A percentile compares a stretch with the other conserved stretches of the same genome.
phyloP scores from a whole-genome alignment of 2,113 vertebrate species.

The Aldabrachelys gigantea region DNA sequence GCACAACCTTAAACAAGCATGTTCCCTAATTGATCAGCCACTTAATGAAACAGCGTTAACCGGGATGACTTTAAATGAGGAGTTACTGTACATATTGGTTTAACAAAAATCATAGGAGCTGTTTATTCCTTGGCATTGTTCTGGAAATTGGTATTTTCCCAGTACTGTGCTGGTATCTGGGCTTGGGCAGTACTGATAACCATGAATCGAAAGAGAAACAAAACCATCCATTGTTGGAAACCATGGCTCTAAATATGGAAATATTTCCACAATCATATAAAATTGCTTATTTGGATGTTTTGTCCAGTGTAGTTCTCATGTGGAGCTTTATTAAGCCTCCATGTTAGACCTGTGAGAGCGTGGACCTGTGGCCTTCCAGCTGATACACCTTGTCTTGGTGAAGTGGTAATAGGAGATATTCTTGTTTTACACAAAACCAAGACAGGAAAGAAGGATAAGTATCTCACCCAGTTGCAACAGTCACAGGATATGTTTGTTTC shows the following conservation, averaged over 20 bases:
- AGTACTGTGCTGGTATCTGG: slow-evolving; percentile 26
- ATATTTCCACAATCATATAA: neutral
- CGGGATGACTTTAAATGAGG: too few species aligned
- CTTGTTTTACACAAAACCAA: neutral
- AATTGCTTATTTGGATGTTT: neutral
- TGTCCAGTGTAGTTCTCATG: neutral
- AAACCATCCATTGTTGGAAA: slow-evolving; percentile 6
- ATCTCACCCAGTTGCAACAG: neutral
- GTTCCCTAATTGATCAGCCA: too few species aligned
- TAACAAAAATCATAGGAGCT: slow-evolving; percentile 40
- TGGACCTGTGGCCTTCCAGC: neutral
- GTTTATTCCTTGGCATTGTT: slow-evolving; percentile 61
- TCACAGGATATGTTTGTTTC: neutral
- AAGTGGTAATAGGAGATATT: neutral
- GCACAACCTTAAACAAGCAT: too few species aligned
- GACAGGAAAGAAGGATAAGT: neutral
- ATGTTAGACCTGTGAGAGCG: neutral
- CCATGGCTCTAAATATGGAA: neutral
- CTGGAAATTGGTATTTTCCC: slow-evolving; percentile 55
- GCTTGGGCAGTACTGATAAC: neutral
- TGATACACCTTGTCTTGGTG: neutral
- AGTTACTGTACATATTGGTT: neutral
- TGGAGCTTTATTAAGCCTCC: neutral
- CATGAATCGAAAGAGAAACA: slow-evolving; percentile 42
- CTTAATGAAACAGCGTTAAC: too few species aligned